These are phyloP conservation scores for Pollenia labialis DNA, from an alignment of 2,888 invertebrate genomes.

Conservation along the genomic window DNA sequence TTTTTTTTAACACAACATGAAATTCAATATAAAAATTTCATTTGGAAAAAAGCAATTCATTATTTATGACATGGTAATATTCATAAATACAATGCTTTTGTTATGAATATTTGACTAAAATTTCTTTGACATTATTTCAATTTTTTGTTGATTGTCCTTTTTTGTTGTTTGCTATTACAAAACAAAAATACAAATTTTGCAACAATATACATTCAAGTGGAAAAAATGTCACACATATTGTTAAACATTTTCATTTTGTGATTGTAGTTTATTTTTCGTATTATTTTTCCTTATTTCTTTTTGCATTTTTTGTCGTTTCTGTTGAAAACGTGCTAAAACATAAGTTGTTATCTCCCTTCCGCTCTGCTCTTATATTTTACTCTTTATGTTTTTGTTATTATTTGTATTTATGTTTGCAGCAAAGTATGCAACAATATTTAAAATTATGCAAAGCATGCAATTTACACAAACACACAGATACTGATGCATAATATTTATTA, in stretches of 20 bases:
- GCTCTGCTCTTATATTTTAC: constrained; percentile 9
- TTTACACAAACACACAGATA: constrained; percentile 52
- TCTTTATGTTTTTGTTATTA: neutral
- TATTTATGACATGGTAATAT: constrained; percentile 58
- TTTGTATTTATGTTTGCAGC: constrained; percentile 58
- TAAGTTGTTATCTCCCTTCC: constrained; percentile 45
- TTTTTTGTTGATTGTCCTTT: constrained; percentile 9
- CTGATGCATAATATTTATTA: constrained; percentile 1
- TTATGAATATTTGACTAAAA: constrained; percentile 46
- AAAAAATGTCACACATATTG: constrained; percentile 15
- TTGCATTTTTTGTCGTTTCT: constrained; percentile 49
- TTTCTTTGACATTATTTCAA: constrained; percentile 41
- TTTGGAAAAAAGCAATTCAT: constrained; percentile 23
- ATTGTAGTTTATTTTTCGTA: neutral
- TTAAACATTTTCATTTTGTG: constrained; percentile 18
- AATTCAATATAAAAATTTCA: constrained; percentile 35
- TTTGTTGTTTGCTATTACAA: constrained; percentile 13
- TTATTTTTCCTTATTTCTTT: neutral
- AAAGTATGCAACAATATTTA: constrained; percentile 65
- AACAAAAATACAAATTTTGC: constrained; percentile 28
- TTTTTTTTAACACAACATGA: constrained; percentile 47
- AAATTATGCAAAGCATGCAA: constrained; percentile 72
- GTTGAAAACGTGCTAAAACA: constrained; percentile 64
- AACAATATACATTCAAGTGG: constrained; percentile 2
- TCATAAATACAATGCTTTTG: constrained; percentile 52